phyloP scores from a whole-genome alignment of 2,113 vertebrate genomes.

The Otocyon megalotis region DNA sequence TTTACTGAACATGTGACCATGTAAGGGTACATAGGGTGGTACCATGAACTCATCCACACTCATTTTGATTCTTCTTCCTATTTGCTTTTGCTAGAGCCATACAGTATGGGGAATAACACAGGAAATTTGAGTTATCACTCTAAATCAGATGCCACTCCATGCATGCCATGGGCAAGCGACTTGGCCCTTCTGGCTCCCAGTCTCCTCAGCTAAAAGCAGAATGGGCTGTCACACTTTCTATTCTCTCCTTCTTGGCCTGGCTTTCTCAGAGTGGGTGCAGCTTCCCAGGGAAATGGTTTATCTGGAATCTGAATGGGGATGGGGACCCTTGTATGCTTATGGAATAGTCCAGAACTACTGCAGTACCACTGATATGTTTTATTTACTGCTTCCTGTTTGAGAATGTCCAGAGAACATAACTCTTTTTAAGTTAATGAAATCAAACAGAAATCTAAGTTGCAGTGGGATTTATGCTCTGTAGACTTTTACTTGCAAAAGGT shows the following conservation, averaged over 20 bases:
- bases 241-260: not conserved
- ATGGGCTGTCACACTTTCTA: too few relatives aligned
- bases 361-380: not conserved
- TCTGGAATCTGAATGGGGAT: not conserved
- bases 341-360: not conserved
- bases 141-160: not conserved
- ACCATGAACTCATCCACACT: not conserved
- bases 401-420: not conserved
- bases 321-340: not conserved
- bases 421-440: not conserved
- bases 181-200: not conserved
- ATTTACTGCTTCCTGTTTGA: not conserved
- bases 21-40: not conserved
- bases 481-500: not conserved
- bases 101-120: not conserved
- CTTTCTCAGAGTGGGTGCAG: not conserved
- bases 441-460: not conserved
- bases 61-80: not conserved
- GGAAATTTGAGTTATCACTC: not conserved
- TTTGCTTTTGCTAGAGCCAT: not conserved
- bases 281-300: not conserved
- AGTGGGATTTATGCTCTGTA: not conserved
- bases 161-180: not conserved
- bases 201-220: not conserved
- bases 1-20: not conserved